A percentile compares a stretch with the other conserved stretches of the same genome.
Conservation (phyloP, 2,113 vertebrate species). For the Tiliqua scincoides region DNA sequence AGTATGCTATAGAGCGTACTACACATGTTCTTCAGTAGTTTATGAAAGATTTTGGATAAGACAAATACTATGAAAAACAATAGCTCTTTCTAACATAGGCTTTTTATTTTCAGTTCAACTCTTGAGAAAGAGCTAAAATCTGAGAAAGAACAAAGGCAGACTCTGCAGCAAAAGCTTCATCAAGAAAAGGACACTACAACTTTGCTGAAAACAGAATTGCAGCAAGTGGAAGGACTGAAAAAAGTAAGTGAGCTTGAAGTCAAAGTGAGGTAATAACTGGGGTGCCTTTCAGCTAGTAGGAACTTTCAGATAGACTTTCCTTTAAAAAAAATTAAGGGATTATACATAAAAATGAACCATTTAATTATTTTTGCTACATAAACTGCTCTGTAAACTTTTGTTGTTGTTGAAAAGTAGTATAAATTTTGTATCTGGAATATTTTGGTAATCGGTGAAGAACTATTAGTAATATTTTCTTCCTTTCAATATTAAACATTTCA, state of each 20-base stretch:
- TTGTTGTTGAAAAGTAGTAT: too few relatives aligned
- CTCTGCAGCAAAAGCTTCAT: slow-evolving; percentile 87
- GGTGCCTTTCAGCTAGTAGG: neutral
- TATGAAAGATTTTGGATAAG: neutral
- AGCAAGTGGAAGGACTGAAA: slow-evolving; percentile 91
- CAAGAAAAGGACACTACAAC: slow-evolving; percentile 87
- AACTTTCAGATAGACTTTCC: neutral
- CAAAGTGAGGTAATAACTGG: neutral
- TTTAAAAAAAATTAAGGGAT: neutral
- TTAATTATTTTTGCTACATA: too few relatives aligned
- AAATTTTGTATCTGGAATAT: neutral
- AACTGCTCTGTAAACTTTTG: too few relatives aligned
- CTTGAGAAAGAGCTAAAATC: slow-evolving; percentile 89
- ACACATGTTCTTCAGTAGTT: neutral
- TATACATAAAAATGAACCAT: too few relatives aligned
- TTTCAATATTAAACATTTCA: neutral
- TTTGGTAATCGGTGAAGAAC: neutral
- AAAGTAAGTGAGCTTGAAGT: slow-evolving; percentile 64
- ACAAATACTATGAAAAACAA: neutral
- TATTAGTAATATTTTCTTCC: neutral
- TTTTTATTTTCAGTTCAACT: slow-evolving; percentile 75
- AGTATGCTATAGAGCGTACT: neutral
- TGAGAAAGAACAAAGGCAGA: slow-evolving; percentile 92
- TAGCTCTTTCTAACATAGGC: neutral
- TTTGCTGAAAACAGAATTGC: slow-evolving; percentile 89